Evolutionary conservation across 1,140 invertebrate genomes (phyloP), one percentile per base, ranked within the genome.

Genomic region (Drosophila saltans): DNA sequence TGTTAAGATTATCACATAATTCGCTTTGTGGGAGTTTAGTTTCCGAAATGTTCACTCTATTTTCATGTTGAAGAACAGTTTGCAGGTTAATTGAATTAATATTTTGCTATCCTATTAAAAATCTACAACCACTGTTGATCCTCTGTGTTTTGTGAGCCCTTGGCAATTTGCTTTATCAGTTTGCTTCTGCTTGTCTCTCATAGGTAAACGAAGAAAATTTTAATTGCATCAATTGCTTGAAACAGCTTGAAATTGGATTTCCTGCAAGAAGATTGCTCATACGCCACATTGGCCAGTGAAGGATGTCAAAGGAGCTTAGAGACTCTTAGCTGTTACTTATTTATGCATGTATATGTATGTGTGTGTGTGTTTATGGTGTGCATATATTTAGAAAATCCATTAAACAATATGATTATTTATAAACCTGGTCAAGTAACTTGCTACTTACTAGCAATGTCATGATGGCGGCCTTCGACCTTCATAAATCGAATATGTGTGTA

Each of bases 351-450:
- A 3, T 9, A 56, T 1, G 8, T 24, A 28, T 43, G 28, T 40
- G 16, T 62, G 57, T 4, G 39, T 40, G 16, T 62, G 57, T 4
- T 39, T 56, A 56, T 40, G 57, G 64, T 36, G 28, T 26, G 58
- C 81, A 67, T 36, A 36, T 75, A 85, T 85, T 81, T 70, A 59
- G 65, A 61, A 76, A 76, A 75, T 72, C 81, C 68, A 81, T 85
- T 78, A 69, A 79, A 67, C 71, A 78, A 69, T 68, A 77, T 52
- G 66, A 72, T 81, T 86, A 85, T 72, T 75, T 67, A 68, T 59
- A 45, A 43, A 56, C 58, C 70, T 62, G 68, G 66, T 33, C 26
- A 63, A 73, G 48, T 72, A 52, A 45, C 69, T 69, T 77, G 78
- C 64, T 80, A 70, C 61, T 60, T 64, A 77, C 65, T 75, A 69